Conservation (phyloP, 2,888 invertebrate species). For the Automeris io region DNA sequence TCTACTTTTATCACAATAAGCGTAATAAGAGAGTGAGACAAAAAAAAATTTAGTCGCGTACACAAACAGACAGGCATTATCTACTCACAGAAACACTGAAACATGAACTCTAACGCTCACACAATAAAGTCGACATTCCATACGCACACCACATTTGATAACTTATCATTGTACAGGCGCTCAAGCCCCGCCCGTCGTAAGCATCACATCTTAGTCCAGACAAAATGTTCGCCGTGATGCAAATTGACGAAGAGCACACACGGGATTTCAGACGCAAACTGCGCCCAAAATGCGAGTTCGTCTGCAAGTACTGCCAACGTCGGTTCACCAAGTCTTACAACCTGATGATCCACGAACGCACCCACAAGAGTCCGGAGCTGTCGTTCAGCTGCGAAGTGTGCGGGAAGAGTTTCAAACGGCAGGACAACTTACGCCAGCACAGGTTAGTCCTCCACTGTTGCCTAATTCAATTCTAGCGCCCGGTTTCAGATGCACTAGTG, state of each 20-base stretch:
- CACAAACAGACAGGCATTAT: conserved; percentile 8
- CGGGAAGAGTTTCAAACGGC: conserved; percentile 97
- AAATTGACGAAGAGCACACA: conserved; percentile 91
- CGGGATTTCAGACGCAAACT: conserved; percentile 92
- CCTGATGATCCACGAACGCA: conserved; percentile 98
- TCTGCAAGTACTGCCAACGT: conserved; percentile 98
- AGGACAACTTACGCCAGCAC: conserved; percentile 97
- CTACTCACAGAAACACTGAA: conserved; percentile 23
- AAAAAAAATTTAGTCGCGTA: conserved; percentile 7
- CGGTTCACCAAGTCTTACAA: conserved; percentile 99
- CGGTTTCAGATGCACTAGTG: no score
- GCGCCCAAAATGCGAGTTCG: conserved; percentile 97
- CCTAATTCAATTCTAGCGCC: not conserved
- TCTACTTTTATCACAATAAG: not conserved
- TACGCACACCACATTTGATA: conserved; percentile 54
- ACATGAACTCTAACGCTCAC: conserved; percentile 23
- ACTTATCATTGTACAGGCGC: conserved; percentile 65
- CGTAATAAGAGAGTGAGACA: conserved; percentile 6
- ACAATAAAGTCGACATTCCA: conserved; percentile 34
- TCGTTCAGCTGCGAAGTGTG: conserved; percentile 98
- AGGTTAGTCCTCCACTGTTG: conserved; percentile 78
- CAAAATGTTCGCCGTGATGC: conserved; percentile 94
- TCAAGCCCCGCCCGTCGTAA: conserved; percentile 70
- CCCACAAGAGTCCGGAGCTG: conserved; percentile 97
- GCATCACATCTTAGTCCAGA: conserved; percentile 69